Base-by-base conservation (phyloP, 2,888 invertebrate species). In the Papilio demoleus region DNA sequence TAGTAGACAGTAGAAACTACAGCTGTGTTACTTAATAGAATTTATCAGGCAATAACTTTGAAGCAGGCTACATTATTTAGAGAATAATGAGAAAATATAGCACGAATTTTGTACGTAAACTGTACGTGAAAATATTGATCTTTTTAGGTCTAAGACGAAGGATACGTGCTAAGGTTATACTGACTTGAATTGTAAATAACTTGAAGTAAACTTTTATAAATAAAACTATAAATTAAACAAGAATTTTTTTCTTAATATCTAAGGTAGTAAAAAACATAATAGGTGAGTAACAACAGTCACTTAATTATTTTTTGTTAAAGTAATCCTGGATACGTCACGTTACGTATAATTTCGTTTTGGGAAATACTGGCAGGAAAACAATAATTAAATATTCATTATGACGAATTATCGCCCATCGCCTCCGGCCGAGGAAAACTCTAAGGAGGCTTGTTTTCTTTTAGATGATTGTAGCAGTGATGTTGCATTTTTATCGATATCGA, bases 331-430 rank as follows among this genome's bases (percentile, higher is more conserved):
- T 0, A 22, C 3, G 19, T 4, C 0, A n/a, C n/a, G n/a, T n/a
- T 12, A n/a, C 3, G 76, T n/a, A 75, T 71, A 79, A 85, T 85
- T 86, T 86, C 81, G 83, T 79, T 82, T 79, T 82, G 78, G 81
- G 82, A 79, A 81, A 77, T 76, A 79, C 17, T 27, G 27, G 81
- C 80, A 79, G 70, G 79, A 84, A 84, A 88, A 86, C 82, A 88
- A 87, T 84, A 85, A 88, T 88, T 89, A 87, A 88, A 89, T 88
- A 89, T 88, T 89, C 88, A 89, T 90, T 88, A 87, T 79, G 72
- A 73, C 77, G 81, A 85, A 87, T 89, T 88, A 88, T 83, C 84
- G 80, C 83, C 53, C 17, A 40, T 40, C 42, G 8, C 42, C 24
- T 19, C 12, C 27, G 22, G 42, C 19, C 14, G 42, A 62, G 45